Percentiles rank a stretch among this genome's conserved stretches.
phyloP scores from a whole-genome alignment of 2,797 vertebrate genomes.

The Cottoperca gobio region DNA sequence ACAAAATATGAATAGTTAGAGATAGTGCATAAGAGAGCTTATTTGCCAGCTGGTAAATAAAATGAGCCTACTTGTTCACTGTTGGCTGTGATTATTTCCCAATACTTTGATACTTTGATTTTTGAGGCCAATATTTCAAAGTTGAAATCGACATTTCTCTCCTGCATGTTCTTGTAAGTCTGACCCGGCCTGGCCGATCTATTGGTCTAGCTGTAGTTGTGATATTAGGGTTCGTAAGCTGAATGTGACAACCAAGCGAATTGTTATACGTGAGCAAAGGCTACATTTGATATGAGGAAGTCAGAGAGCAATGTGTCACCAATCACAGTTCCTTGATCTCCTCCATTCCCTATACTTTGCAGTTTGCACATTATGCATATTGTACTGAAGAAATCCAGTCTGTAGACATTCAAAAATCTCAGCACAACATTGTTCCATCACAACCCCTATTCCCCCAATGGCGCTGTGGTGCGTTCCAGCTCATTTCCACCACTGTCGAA shows the following conservation, averaged over 20 bases:
- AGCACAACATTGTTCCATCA: constrained; percentile 16
- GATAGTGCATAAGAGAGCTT: neutral
- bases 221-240: neutral
- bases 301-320: neutral
- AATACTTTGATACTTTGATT: no score
- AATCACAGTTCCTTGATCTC: neutral
- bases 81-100: neutral
- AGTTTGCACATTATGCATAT: neutral
- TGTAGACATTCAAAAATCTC: constrained; percentile 9
- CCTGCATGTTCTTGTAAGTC: no score
- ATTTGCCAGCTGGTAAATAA: constrained; percentile 16
- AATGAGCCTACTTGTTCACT: constrained; percentile 5
- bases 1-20: constrained; percentile 7
- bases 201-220: neutral
- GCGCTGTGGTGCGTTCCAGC: constrained; percentile 18
- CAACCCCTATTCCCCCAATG: neutral
- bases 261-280: neutral
- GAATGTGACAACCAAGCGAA: constrained; percentile 1
- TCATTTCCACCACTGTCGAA: constrained; percentile 46
- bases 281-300: neutral
- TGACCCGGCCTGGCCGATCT: no score
- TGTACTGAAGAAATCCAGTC: neutral
- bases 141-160: no score
- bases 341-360: neutral
- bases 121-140: no score